Evolutionary conservation across 2,113 vertebrate genomes (phyloP).

Genomic region (Hiodon tergisus): DNA sequence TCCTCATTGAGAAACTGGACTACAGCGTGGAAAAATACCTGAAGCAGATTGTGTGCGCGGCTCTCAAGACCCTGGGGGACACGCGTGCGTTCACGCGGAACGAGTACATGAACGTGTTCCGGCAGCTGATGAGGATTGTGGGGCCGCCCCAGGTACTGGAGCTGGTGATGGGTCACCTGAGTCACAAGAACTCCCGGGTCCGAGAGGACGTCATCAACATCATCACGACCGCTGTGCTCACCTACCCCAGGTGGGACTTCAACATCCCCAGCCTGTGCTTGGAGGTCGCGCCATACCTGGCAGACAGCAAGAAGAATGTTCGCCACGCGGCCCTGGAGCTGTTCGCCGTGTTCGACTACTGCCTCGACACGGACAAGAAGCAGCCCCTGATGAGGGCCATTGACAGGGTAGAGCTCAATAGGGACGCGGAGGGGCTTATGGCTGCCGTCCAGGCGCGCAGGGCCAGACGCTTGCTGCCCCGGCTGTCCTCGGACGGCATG

Average conservation of each 20-base stretch:
- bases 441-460: slow-evolving; percentile 75
- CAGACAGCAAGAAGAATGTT: slow-evolving; percentile 73
- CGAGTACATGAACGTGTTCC: slow-evolving; percentile 71
- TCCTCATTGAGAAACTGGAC: slow-evolving; percentile 71
- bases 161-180: slow-evolving; percentile 67
- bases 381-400: slow-evolving; percentile 71
- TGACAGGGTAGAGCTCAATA: slow-evolving; percentile 70
- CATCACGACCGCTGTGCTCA: slow-evolving; percentile 72
- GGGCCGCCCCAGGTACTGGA: slow-evolving; percentile 68
- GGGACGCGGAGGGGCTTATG: slow-evolving; percentile 70
- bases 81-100: slow-evolving; percentile 66
- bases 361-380: slow-evolving; percentile 65
- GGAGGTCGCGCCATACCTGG: slow-evolving; percentile 72
- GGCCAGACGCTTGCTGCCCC: slow-evolving; percentile 71
- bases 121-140: slow-evolving; percentile 65
- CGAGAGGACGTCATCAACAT: slow-evolving; percentile 74
- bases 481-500: slow-evolving; percentile 61
- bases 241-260: slow-evolving; percentile 70
- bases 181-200: slow-evolving; percentile 72
- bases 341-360: slow-evolving; percentile 69
- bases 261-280: slow-evolving; percentile 68
- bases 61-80: slow-evolving; percentile 72
- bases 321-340: slow-evolving; percentile 78
- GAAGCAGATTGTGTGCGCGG: slow-evolving; percentile 61
- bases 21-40: slow-evolving; percentile 57